phyloP scores from a whole-genome alignment of 2,797 vertebrate species.

The Arnoldichthys spilopterus region DNA sequence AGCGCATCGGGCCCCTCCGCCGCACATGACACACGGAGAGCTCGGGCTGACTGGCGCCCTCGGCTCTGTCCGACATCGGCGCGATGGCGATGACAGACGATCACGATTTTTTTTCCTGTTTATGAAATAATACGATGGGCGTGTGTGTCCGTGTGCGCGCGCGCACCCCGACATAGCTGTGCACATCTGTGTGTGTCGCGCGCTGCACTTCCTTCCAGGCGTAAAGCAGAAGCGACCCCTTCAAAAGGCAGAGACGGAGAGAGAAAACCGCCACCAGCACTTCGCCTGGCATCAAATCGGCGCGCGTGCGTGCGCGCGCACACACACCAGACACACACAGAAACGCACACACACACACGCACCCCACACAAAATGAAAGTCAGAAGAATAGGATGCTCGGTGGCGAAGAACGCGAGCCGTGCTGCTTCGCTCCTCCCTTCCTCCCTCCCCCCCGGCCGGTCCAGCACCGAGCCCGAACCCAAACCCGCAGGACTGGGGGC shows the following conservation, averaged over 20 bases:
- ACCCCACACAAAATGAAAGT: slow-evolving; percentile 54
- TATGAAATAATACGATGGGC: slow-evolving; percentile 67
- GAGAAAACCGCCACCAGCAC: slow-evolving; percentile 33
- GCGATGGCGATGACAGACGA: not conserved
- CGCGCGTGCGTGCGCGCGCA: not conserved
- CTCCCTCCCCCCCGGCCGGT: not conserved
- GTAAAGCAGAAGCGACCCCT: not conserved
- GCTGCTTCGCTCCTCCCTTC: not conserved
- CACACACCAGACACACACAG: too few species aligned
- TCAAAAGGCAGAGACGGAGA: slow-evolving; percentile 41
- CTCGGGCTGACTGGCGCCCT: not conserved
- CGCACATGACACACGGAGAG: too few species aligned
- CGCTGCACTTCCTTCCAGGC: slow-evolving; percentile 74
- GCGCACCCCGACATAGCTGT: slow-evolving; percentile 47
- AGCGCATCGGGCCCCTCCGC: too few species aligned
- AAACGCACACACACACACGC: not conserved
- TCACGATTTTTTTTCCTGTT: slow-evolving; percentile 41
- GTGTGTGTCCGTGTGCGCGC: slow-evolving; percentile 59
- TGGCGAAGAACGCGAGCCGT: slow-evolving; percentile 21
- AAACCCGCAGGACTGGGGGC: not conserved
- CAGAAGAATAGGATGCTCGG: slow-evolving; percentile 47
- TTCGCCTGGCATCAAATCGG: slow-evolving; percentile 38
- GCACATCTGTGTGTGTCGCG: slow-evolving; percentile 9
- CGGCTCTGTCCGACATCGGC: not conserved
- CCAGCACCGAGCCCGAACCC: not conserved